Conservation (phyloP, 2,113 vertebrate species). For the Corydoras maculifer region DNA sequence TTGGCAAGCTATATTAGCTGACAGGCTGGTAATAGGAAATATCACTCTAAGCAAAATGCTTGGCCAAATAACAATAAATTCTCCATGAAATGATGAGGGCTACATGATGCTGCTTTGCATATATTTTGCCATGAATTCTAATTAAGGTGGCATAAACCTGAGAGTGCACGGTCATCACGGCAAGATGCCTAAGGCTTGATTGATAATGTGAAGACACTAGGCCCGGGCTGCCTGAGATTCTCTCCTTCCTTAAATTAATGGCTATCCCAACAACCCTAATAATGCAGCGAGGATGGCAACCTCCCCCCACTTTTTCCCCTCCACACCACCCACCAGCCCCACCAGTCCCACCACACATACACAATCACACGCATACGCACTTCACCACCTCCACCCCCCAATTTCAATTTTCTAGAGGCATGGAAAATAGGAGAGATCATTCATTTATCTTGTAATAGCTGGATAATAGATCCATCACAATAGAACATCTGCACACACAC, state of each 20-base stretch:
- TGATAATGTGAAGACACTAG: constrained; percentile 74
- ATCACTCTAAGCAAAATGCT: constrained; percentile 89
- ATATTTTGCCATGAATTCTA: constrained; percentile 94
- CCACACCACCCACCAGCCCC: constrained; percentile 9
- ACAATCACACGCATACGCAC: constrained; percentile 54
- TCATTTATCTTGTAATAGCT: constrained; percentile 99
- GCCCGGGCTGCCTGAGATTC: constrained; percentile 70
- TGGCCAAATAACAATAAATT: constrained; percentile 91
- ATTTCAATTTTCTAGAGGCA: constrained; percentile 93
- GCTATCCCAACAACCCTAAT: constrained; percentile 80
- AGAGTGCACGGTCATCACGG: constrained; percentile 86
- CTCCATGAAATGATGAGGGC: constrained; percentile 89
- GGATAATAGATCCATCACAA: constrained; percentile 99
- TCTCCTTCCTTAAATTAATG: constrained; percentile 76
- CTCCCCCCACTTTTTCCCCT: constrained; percentile 13
- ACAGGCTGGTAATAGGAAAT: constrained; percentile 90
- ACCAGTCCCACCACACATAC: constrained; percentile 68
- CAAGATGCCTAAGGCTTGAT: constrained; percentile 76
- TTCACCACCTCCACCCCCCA: constrained; percentile 62
- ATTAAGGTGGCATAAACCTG: constrained; percentile 75
- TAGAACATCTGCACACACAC: constrained; percentile 69
- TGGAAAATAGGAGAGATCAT: constrained; percentile 79
- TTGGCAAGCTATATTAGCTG: constrained; percentile 72
- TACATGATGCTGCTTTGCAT: constrained; percentile 88
- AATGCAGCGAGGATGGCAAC: constrained; percentile 81